Evolutionary conservation across 2,888 invertebrate genomes (phyloP).

Genomic region (Apamea crenata): DNA sequence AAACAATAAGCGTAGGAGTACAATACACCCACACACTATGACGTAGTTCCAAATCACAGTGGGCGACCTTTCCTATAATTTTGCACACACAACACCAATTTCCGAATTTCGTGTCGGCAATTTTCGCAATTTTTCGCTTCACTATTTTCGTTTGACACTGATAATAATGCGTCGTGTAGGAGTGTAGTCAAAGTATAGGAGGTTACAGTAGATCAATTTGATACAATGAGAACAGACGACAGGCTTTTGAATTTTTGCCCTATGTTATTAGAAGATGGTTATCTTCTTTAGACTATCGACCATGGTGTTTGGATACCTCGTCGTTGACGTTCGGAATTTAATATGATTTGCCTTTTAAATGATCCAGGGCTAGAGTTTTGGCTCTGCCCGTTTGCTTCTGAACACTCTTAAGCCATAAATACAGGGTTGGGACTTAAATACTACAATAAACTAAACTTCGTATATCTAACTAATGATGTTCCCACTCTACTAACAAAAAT

Average conservation of each 20-base stretch:
- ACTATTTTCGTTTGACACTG: constrained; percentile 62
- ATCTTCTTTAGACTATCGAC: neutral
- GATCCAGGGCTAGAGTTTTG: too few relatives aligned
- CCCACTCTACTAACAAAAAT: too few relatives aligned
- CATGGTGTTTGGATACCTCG: neutral
- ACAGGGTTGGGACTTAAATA: too few relatives aligned
- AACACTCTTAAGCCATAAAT: too few relatives aligned
- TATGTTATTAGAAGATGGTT: neutral
- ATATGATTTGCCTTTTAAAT: neutral
- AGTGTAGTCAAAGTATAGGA: neutral
- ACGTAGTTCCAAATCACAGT: constrained; percentile 36
- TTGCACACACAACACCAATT: constrained; percentile 33
- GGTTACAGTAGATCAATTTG: constrained; percentile 24
- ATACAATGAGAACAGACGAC: neutral
- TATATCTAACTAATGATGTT: too few relatives aligned
- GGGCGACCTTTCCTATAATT: constrained; percentile 32
- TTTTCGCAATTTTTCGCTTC: constrained; percentile 52
- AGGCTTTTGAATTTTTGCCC: neutral
- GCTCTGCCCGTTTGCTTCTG: too few relatives aligned
- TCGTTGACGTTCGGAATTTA: neutral
- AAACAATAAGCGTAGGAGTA: constrained; percentile 44
- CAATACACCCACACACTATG: constrained; percentile 34
- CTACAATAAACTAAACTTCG: too few relatives aligned
- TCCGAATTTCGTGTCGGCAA: constrained; percentile 23
- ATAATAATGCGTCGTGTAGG: constrained; percentile 48